These are phyloP conservation scores for Drosophila ficusphila DNA, from an alignment of 1,140 invertebrate genomes.

Conservation along the genomic window DNA sequence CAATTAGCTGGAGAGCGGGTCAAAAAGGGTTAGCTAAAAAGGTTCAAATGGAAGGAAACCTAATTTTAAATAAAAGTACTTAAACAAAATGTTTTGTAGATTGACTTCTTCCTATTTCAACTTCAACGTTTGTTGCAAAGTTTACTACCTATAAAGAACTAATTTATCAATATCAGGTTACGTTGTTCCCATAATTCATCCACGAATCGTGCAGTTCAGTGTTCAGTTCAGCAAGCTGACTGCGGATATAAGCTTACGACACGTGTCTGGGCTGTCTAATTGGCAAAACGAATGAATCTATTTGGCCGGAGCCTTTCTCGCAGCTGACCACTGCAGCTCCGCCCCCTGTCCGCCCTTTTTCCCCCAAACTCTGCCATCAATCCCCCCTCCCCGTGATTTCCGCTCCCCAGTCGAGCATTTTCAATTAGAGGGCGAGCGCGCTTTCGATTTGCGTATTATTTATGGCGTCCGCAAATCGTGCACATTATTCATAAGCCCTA, in stretches of 20 bases:
- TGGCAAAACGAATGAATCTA: slow-evolving; percentile 75
- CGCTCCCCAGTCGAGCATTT: slow-evolving; percentile 56
- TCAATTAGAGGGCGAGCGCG: slow-evolving; percentile 79
- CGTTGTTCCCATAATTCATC: neutral
- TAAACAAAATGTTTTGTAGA: too few species aligned
- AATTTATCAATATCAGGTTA: slow-evolving; percentile 2
- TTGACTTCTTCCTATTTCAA: too few species aligned
- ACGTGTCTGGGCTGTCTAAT: slow-evolving; percentile 80
- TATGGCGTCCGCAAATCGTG: slow-evolving; percentile 78
- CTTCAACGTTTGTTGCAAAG: too few species aligned
- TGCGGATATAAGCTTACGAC: slow-evolving; percentile 77
- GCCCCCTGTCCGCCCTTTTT: neutral
- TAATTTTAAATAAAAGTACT: too few species aligned
- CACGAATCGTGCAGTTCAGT: neutral
- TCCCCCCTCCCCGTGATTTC: slow-evolving; percentile 6
- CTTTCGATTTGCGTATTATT: slow-evolving; percentile 82
- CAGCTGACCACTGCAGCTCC: slow-evolving; percentile 33
- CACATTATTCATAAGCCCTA: slow-evolving; percentile 78
- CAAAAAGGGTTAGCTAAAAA: neutral
- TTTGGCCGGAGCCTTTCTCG: slow-evolving; percentile 28
- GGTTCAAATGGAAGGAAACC: too few species aligned
- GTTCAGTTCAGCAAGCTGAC: slow-evolving; percentile 21
- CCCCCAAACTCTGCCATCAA: neutral
- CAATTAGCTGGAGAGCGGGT: neutral
- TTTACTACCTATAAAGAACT: neutral